Evolutionary conservation across 2,888 invertebrate species (phyloP).

Genomic region (Ceramica pisi): DNA sequence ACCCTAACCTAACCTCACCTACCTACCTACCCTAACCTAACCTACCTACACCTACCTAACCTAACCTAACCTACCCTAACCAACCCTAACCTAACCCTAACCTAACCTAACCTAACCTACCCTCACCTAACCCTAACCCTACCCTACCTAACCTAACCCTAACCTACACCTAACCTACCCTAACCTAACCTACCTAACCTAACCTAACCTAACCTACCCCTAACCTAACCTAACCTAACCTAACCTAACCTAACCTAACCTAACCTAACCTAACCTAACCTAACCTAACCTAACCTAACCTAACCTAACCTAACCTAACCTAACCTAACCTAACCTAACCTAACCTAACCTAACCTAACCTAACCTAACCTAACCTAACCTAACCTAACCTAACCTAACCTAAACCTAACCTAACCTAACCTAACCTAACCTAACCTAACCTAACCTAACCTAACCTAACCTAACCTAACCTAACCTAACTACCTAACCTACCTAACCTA

Average conservation of each 20-base stretch:
- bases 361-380: slow-evolving; percentile 25
- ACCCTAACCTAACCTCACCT: slow-evolving; percentile 61
- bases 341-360: slow-evolving; percentile 39
- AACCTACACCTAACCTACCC: slow-evolving; percentile 34
- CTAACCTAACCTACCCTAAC: slow-evolving; percentile 50
- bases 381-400: slow-evolving; percentile 36
- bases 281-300: slow-evolving; percentile 33
- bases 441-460: slow-evolving; percentile 19
- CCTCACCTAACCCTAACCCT: slow-evolving; percentile 49
- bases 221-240: slow-evolving; percentile 30
- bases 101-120: slow-evolving; percentile 61
- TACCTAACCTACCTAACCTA: slow-evolving; percentile 19
- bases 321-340: slow-evolving; percentile 40
- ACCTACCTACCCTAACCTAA: slow-evolving; percentile 62
- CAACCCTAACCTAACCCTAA: slow-evolving; percentile 54
- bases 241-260: slow-evolving; percentile 35
- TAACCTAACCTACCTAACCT: slow-evolving; percentile 16
- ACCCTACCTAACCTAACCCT: slow-evolving; percentile 31
- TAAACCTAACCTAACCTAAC: slow-evolving; percentile 32
- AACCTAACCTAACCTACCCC: slow-evolving; percentile 33
- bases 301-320: slow-evolving; percentile 34
- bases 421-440: slow-evolving; percentile 32
- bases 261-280: slow-evolving; percentile 33
- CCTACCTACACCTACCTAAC: slow-evolving; percentile 52
- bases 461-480: slow-evolving; percentile 16